Evolutionary conservation across 2,113 vertebrate species (phyloP).

Genomic region (Phainopepla nitens): DNA sequence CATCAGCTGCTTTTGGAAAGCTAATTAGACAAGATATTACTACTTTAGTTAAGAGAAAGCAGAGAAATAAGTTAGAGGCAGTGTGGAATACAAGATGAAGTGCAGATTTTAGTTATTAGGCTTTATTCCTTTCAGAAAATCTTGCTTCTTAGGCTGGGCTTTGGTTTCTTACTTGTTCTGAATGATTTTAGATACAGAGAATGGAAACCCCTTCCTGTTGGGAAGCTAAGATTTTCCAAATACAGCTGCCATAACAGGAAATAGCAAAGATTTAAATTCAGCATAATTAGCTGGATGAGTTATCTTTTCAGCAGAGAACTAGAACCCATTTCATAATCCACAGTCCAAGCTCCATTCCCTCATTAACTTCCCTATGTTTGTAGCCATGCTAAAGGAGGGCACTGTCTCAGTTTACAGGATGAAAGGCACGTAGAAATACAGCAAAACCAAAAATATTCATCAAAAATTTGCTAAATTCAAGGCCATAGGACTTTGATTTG

Average conservation of each 20-base stretch:
- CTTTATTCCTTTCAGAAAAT: neutral
- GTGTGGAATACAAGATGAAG: neutral
- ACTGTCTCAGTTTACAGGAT: neutral
- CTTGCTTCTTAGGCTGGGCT: neutral
- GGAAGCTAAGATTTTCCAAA: neutral
- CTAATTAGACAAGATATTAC: neutral
- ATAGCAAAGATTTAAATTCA: neutral
- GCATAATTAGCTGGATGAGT: neutral
- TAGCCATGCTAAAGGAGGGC: accelerated
- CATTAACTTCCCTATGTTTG: neutral
- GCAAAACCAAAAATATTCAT: neutral
- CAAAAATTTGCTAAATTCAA: neutral
- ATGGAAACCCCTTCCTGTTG: neutral
- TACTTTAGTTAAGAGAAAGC: neutral
- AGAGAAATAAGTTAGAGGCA: neutral
- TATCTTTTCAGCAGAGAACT: neutral
- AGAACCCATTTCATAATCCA: neutral
- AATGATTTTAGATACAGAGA: neutral
- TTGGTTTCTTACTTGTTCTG: neutral
- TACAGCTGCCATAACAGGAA: neutral
- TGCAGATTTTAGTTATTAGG: neutral
- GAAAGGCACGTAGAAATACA: neutral
- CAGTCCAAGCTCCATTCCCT: neutral
- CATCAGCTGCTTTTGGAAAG: neutral
- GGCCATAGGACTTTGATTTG: neutral